These are phyloP conservation scores for Gnathonemus echidnorhynchus DNA, from an alignment of 2,113 vertebrate genomes.

Conservation along the genomic window DNA sequence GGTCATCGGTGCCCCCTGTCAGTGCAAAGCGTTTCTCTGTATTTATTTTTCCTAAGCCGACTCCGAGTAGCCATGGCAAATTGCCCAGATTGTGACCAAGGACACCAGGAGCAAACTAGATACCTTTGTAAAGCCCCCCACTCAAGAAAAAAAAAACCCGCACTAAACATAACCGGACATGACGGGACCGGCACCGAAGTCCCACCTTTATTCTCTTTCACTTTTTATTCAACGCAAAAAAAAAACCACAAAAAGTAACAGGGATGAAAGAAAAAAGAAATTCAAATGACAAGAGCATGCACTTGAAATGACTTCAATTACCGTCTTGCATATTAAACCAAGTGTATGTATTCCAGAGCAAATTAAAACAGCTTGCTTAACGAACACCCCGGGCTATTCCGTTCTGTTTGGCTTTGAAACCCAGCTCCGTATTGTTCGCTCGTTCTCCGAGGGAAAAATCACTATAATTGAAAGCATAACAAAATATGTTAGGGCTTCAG, in stretches of 20 bases:
- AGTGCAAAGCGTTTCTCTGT: background rate
- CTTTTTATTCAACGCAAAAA: constrained; percentile 20
- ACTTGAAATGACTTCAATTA: constrained; percentile 61
- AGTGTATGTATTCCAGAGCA: constrained; percentile 57
- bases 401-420: constrained; percentile 51
- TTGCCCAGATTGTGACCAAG: background rate
- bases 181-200: too few relatives aligned
- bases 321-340: constrained; percentile 55
- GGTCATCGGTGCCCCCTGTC: background rate
- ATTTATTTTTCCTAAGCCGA: constrained; percentile 3
- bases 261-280: constrained; percentile 29
- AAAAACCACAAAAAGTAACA: constrained; percentile 29
- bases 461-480: constrained; percentile 57
- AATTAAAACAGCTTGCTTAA: constrained; percentile 65
- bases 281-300: constrained; percentile 52
- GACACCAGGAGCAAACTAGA: background rate
- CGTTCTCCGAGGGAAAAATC: constrained; percentile 44
- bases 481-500: constrained; percentile 48
- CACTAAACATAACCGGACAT: background rate
- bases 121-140: background rate
- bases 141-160: background rate
- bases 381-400: constrained; percentile 54
- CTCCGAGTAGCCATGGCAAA: background rate
- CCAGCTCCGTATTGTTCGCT: constrained; percentile 51
- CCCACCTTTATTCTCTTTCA: background rate